Evolutionary conservation across 2,888 invertebrate species (phyloP), one percentile per base, ranked within the genome.

Genomic region (Drosophila dives): DNA sequence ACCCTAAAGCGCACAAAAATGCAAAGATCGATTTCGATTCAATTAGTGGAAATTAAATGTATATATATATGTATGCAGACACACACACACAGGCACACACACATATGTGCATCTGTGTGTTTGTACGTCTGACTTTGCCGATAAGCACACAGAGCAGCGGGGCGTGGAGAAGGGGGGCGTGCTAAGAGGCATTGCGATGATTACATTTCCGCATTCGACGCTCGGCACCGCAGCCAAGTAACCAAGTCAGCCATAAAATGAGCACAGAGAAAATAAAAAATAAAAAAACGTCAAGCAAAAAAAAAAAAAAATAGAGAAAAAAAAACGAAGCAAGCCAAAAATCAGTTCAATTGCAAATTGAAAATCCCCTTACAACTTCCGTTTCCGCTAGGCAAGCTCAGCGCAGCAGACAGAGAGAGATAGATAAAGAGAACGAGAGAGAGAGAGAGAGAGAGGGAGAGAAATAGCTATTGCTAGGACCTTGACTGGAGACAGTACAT

Each of bases 331-430:
- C 76, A 83, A 86, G 87, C 90, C 90, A 90, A 87, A 87, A 87
- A 87, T 87, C 90, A 89, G 86, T 86, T 86, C 86, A 83, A 87
- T 87, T 90, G 90, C 86, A 87, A 87, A 86, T 86, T 90, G 86
- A 86, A 90, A 90, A 86, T 86, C 90, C 86, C 89, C 86, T 90
- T 87, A 87, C 86, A 87, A 90, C 86, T 87, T 87, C 86, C 86
- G 87, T 80, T 87, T 90, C 86, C 86, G 86, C 80, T 75, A 72
- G 72, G 72, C 71, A 65, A 86, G 71, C 61, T 15, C 40, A n/a
- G 36, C 17, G 49, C 61, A 4, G 45, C 8, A 8, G 2, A 38
- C 17, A 8, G 7, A 17, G 17, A 38, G 17, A 38, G 17, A 38
- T 12, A 45, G 12, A 7, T 20, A 15, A 7, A 45, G 12, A 20